Conservation (phyloP, 2,888 invertebrate species). For the Agriopis marginaria region DNA sequence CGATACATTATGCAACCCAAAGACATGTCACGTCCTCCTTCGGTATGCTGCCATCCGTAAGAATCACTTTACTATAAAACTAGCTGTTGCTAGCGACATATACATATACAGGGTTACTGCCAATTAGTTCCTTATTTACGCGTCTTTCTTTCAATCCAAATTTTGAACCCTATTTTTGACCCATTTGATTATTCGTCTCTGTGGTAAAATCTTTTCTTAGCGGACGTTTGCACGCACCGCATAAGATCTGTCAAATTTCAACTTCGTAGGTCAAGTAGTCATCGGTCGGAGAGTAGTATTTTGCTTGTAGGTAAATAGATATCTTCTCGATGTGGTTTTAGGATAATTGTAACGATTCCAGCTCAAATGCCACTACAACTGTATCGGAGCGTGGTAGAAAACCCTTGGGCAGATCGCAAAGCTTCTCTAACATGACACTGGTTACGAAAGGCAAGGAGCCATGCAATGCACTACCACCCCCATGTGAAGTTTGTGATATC, state of each 20-base stretch:
- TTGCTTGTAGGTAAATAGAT: too few species aligned
- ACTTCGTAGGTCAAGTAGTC: too few species aligned
- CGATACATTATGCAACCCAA: constrained; percentile 69
- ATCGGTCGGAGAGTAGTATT: too few species aligned
- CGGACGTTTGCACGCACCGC: too few species aligned
- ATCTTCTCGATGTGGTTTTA: not conserved
- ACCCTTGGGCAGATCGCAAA: constrained; percentile 27
- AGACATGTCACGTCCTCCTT: constrained; percentile 58
- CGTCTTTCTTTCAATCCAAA: too few species aligned
- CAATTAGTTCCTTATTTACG: too few species aligned
- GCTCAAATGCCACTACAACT: constrained; percentile 30
- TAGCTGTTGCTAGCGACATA: not conserved
- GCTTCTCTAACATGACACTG: constrained; percentile 30
- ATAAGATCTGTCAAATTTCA: too few species aligned
- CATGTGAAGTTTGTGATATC: not conserved
- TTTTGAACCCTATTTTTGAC: too few species aligned
- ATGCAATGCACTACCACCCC: not conserved
- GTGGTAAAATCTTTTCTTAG: too few species aligned
- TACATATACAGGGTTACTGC: not conserved
- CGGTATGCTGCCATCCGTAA: constrained; percentile 63
- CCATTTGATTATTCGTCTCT: too few species aligned
- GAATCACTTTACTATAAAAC: constrained; percentile 26
- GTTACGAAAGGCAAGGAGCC: constrained; percentile 9
- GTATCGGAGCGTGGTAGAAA: constrained; percentile 27
- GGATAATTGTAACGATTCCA: constrained; percentile 9